phyloP scores from a whole-genome alignment of 2,797 vertebrate genomes.

The Urocyon cinereoargenteus region DNA sequence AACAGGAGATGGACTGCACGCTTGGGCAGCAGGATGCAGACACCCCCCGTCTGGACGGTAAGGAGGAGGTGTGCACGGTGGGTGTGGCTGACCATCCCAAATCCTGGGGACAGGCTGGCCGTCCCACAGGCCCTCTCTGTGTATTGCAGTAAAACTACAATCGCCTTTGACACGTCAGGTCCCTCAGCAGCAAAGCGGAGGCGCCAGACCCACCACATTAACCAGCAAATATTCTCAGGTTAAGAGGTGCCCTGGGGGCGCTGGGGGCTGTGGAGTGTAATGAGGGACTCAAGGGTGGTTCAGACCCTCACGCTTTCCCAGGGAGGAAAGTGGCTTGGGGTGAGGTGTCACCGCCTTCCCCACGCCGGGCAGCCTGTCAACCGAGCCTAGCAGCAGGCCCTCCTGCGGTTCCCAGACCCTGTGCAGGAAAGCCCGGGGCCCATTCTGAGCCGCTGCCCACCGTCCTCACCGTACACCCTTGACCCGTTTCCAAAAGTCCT shows the following conservation, averaged over 20 bases:
- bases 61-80: neutral
- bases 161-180: neutral
- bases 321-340: neutral
- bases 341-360: neutral
- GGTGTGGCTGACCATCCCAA: neutral
- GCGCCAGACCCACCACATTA: neutral
- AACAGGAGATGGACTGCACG: rapidly evolving
- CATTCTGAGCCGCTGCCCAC: neutral
- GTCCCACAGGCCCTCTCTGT: neutral
- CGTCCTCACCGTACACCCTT: neutral
- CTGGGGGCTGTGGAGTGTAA: neutral
- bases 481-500: neutral
- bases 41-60: neutral
- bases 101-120: no score
- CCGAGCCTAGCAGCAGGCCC: no score
- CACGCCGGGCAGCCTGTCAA: neutral
- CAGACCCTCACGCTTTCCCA: neutral
- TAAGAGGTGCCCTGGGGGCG: neutral
- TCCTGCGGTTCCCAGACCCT: neutral
- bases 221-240: neutral
- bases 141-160: neutral
- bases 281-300: neutral
- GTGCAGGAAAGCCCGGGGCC: rapidly evolving
- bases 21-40: neutral
- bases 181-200: neutral